Percentiles rank a stretch among this genome's conserved stretches.
phyloP scores from a whole-genome alignment of 1,140 invertebrate species.

The Oryzaephilus surinamensis region DNA sequence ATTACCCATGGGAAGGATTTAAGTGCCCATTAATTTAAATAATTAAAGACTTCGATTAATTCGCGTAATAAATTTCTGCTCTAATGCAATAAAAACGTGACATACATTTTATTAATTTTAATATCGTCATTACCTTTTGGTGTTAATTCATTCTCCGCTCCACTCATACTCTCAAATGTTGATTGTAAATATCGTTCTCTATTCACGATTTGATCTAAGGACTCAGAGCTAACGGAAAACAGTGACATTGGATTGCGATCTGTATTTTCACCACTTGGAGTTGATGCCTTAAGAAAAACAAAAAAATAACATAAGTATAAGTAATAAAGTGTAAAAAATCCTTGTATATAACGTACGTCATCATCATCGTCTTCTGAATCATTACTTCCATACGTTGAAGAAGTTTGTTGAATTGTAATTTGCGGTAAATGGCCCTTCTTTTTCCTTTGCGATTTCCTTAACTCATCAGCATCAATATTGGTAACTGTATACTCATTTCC shows the following conservation, averaged over 20 bases:
- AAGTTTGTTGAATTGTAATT: constrained; percentile 38
- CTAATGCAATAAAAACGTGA: no score
- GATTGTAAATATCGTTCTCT: constrained; percentile 66
- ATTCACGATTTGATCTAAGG: constrained; percentile 53
- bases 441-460: constrained; percentile 64
- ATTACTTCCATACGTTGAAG: constrained; percentile 57
- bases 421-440: constrained; percentile 24
- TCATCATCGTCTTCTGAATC: constrained; percentile 73
- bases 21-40: no score
- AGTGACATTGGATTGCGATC: constrained; percentile 52
- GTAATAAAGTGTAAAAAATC: no score
- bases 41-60: no score
- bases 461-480: constrained; percentile 75
- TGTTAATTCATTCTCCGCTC: constrained; percentile 42
- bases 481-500: constrained; percentile 73
- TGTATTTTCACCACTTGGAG: constrained; percentile 61
- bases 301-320: constrained; percentile 3
- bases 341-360: constrained; percentile 42
- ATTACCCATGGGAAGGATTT: no score
- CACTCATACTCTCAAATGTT: constrained; percentile 65
- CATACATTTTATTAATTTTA: background rate
- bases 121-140: constrained; percentile 11
- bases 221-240: constrained; percentile 61
- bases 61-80: no score
- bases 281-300: constrained; percentile 45